These are phyloP conservation scores for Zaprionus davidi DNA, from an alignment of 1,140 invertebrate species.

Conservation along the genomic window DNA sequence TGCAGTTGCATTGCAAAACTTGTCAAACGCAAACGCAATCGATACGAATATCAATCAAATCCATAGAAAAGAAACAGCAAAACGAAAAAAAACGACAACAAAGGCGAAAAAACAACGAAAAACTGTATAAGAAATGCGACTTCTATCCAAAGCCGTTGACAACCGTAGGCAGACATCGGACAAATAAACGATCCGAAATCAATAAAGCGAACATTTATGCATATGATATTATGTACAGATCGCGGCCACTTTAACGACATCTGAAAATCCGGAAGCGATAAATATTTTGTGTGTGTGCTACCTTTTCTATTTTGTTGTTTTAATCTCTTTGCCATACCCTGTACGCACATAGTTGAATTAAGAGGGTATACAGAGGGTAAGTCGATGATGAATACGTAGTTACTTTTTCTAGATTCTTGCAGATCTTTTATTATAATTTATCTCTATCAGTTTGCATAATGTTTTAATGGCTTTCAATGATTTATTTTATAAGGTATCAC, in stretches of 20 bases:
- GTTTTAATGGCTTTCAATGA: too few relatives aligned
- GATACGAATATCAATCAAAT: constrained; percentile 82
- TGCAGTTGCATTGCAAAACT: constrained; percentile 76
- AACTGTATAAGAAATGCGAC: constrained; percentile 18
- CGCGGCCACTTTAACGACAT: constrained; percentile 61
- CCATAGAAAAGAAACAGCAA: constrained; percentile 54
- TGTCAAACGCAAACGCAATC: constrained; percentile 82
- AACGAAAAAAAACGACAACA: constrained; percentile 10
- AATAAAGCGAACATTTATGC: constrained; percentile 73
- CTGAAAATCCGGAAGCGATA: constrained; percentile 78
- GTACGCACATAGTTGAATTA: background rate
- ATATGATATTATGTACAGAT: constrained; percentile 70
- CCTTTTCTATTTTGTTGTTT: constrained; percentile 35
- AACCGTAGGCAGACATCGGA: constrained; percentile 55
- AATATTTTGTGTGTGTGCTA: constrained; percentile 67
- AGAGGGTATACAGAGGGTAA: background rate
- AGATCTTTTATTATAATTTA: too few relatives aligned
- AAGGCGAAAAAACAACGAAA: constrained; percentile 5
- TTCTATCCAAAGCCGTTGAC: constrained; percentile 60
- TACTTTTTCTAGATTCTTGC: too few relatives aligned
- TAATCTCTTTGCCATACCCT: constrained; percentile 2
- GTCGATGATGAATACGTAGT: background rate
- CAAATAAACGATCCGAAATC: constrained; percentile 52
- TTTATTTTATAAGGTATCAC: background rate
- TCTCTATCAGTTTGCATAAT: too few relatives aligned